A percentile compares a stretch with the other conserved stretches of the same genome.
Conservation (phyloP, 2,113 vertebrate genomes). For the Rafetus swinhoei region DNA sequence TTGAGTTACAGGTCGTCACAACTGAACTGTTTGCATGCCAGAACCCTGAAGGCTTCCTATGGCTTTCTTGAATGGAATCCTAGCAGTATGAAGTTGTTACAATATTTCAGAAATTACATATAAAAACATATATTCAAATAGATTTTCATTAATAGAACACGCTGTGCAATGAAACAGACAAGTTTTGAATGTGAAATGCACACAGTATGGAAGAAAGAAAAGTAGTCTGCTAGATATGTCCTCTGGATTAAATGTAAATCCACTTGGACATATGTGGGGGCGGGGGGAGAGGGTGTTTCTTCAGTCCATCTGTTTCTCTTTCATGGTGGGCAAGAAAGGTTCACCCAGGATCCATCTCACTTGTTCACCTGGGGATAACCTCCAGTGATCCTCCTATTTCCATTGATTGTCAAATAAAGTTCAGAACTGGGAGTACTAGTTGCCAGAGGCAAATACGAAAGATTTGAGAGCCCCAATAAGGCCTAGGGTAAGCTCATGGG, state of each 20-base stretch:
- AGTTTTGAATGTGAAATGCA: not conserved
- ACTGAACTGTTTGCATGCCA: not conserved
- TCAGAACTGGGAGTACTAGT: not conserved
- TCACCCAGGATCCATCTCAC: not conserved
- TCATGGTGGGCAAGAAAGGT: not conserved
- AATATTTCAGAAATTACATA: not conserved
- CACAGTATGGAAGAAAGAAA: not conserved
- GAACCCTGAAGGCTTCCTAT: not conserved
- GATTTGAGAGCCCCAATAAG: not conserved
- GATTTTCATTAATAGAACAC: not conserved
- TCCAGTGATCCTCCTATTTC: not conserved
- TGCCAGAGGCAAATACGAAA: not conserved
- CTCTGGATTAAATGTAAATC: not conserved
- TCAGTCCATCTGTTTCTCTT: fast-evolving
- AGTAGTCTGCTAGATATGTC: not conserved
- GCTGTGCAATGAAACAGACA: not conserved
- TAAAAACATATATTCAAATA: not conserved
- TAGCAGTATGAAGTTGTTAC: not conserved
- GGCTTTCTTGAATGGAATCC: constrained; percentile 34
- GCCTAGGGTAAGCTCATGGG: not conserved
- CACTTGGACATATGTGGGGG: no score
- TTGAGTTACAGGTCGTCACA: not conserved
- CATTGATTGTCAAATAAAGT: not conserved
- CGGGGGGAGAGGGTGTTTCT: not conserved
- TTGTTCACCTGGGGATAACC: not conserved